Evolutionary conservation across 1,140 invertebrate species (phyloP).

Genomic region (Brachionus plicatilis): DNA sequence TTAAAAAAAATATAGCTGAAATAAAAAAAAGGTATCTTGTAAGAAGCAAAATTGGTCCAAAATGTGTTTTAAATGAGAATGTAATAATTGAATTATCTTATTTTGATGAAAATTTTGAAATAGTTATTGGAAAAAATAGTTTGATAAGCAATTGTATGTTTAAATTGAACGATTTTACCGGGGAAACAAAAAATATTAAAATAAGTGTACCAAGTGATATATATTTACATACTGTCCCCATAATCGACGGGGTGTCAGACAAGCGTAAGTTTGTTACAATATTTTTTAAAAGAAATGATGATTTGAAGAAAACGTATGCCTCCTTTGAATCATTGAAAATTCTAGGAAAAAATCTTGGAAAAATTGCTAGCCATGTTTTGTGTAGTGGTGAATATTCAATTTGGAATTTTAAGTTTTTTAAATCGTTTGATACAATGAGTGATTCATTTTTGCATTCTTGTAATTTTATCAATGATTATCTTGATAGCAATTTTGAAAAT

Average conservation of each 20-base stretch:
- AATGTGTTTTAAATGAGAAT: background rate
- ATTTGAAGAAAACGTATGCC: background rate
- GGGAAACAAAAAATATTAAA: background rate
- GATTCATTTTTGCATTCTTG: background rate
- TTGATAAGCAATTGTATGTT: conserved; percentile 22
- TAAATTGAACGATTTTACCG: background rate
- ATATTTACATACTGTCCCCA: background rate
- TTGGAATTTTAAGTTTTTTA: conserved; percentile 16
- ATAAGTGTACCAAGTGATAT: background rate
- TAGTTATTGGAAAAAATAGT: background rate
- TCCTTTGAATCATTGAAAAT: background rate
- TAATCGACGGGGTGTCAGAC: background rate
- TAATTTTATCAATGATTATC: background rate
- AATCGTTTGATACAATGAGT: conserved; percentile 5
- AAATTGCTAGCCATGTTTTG: background rate
- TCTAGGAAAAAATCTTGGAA: background rate
- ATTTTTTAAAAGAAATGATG: conserved; percentile 14
- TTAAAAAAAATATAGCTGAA: background rate
- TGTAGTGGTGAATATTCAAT: background rate
- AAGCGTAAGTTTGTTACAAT: background rate
- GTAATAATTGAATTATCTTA: background rate
- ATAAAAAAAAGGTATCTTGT: background rate
- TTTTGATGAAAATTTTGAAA: background rate
- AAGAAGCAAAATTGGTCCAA: background rate
- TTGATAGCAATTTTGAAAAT: background rate